A percentile compares a stretch with the other conserved stretches of the same genome.
These are phyloP conservation scores for Ascaphus truei DNA, from an alignment of 2,113 vertebrate species.

Conservation along the genomic window DNA sequence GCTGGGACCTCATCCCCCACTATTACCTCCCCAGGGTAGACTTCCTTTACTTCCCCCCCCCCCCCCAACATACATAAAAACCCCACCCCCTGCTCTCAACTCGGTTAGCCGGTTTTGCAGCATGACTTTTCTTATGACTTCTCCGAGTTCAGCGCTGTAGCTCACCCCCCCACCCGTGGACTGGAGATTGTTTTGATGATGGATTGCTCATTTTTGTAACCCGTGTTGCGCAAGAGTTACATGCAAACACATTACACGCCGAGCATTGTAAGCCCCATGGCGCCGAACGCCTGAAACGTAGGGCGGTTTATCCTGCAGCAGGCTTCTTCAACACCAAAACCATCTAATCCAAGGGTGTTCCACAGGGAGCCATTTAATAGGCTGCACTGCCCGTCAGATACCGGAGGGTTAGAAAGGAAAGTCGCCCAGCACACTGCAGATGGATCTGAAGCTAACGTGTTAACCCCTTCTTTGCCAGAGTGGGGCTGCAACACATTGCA, in stretches of 20 bases:
- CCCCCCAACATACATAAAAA: slow-evolving; percentile 4
- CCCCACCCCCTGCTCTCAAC: background rate
- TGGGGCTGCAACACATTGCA: no score
- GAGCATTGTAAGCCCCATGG: no score
- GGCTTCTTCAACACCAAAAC: background rate
- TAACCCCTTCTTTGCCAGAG: no score
- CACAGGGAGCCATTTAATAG: background rate
- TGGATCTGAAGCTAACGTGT: no score
- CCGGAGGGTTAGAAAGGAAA: no score
- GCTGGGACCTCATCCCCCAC: slow-evolving; percentile 1
- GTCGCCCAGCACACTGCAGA: no score
- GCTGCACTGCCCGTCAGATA: no score
- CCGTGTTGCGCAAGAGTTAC: background rate
- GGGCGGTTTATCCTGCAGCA: no score
- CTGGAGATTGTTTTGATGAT: background rate
- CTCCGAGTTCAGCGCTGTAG: background rate
- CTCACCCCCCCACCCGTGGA: background rate
- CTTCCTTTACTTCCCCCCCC: background rate
- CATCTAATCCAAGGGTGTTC: background rate
- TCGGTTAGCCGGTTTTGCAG: background rate
- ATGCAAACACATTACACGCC: no score
- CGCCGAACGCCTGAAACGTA: no score
- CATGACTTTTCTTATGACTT: slow-evolving; percentile 17
- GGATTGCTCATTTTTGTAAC: background rate
- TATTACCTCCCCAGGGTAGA: slow-evolving; percentile 3